Base-by-base conservation (phyloP, 2,113 vertebrate genomes). In the Pseudorhombus dupliciocellatus region DNA sequence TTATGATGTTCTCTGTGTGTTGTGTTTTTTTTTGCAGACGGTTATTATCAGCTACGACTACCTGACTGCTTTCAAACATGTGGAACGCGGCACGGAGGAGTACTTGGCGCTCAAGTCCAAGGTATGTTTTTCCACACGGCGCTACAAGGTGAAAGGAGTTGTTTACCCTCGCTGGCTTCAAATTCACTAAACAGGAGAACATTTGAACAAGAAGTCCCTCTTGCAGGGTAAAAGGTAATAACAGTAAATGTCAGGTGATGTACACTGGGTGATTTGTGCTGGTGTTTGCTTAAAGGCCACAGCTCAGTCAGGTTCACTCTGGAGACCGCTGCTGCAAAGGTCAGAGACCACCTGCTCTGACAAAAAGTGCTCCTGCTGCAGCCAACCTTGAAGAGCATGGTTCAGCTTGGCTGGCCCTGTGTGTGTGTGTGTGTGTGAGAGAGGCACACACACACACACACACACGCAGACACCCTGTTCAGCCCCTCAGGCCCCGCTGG, bases 31-130 rank as follows among this genome's bases (percentile, higher is more conserved):
- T 59, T 89, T 93, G 66, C 92, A 99, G 98, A 99, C 96, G 0
- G 95, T 93, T 18, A 87, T 93, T 73, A 96, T 99, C 92, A 96
- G 93, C 76, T 97, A 93, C 12, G 97, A 99, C 90, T 99, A 99
- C 73, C 91, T 98, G 78, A 95, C 94, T 0, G 91, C 96, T 25
- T 94, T 99, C 69, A 94, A 85, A 80, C 84, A 90, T 0, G 90
- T 97, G 72, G 91, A 95, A 0, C 87, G 92, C 0, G 96, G 93
- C 65, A 95, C 97, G 34, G 92, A 96, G 50, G 95, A 97, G 65
- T 98, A 98, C 80, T 87, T 92, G 54, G 79, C 83, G 11, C 87
- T 96, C 84, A 96, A 88, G 79, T 98, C 98, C 18, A 90, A 98
- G 96, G 97, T 99, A 7, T 40, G 1, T 52, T 18, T 42, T 34